Evolutionary conservation across 2,797 vertebrate species (phyloP).

Genomic region (Poecile montanus): DNA sequence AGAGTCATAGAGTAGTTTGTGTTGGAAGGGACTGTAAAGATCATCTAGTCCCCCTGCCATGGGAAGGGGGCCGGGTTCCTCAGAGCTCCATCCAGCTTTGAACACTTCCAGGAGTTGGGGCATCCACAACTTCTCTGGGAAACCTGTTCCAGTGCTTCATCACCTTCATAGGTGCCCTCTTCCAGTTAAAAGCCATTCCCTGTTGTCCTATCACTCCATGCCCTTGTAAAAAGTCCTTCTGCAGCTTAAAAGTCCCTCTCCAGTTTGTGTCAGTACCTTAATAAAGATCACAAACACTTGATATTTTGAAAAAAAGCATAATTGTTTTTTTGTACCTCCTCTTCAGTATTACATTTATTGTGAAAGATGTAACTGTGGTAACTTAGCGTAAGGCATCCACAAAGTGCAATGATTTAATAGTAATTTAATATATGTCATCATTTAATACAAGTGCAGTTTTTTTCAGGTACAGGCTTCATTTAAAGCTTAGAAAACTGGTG

Average conservation of each 20-base stretch:
- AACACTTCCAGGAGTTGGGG: background rate
- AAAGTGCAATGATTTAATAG: background rate
- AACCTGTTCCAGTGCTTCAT: background rate
- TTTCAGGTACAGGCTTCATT: background rate
- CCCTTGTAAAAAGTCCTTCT: background rate
- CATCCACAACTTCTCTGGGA: background rate
- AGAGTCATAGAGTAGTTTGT: background rate
- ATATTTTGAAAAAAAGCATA: background rate
- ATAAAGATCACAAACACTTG: background rate
- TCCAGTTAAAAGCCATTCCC: background rate
- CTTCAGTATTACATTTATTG: background rate
- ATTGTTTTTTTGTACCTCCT: background rate
- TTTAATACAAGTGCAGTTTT: background rate
- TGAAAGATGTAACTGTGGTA: background rate
- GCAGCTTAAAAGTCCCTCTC: background rate
- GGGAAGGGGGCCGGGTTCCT: background rate
- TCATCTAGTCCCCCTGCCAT: background rate
- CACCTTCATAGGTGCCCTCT: background rate
- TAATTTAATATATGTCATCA: background rate
- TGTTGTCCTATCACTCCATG: background rate
- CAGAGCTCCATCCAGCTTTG: background rate
- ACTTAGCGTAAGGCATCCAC: background rate
- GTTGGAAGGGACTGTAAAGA: background rate
- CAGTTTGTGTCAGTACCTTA: background rate
- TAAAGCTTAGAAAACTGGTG: background rate